Evolutionary conservation across 2,113 vertebrate species (phyloP).

Genomic region (Charadrius vociferus): DNA sequence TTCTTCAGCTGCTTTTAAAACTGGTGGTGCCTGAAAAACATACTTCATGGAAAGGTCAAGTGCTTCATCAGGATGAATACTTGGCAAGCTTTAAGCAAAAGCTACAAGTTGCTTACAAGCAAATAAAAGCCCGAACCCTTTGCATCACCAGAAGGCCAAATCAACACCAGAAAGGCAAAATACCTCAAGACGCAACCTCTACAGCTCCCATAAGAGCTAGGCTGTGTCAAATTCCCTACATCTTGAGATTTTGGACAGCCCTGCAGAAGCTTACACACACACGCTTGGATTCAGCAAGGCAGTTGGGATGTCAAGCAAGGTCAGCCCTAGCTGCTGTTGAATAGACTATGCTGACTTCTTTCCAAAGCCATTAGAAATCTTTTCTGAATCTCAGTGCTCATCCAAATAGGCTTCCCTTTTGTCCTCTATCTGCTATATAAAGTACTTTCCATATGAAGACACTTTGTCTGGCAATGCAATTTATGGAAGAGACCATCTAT

Average conservation of each 20-base stretch:
- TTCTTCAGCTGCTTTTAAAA: not conserved
- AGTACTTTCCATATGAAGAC: conserved; percentile 17
- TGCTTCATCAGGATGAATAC: not conserved
- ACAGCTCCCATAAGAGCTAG: not conserved
- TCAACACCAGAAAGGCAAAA: not conserved
- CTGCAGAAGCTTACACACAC: not conserved
- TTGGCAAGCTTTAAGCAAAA: not conserved
- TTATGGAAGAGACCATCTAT: not conserved
- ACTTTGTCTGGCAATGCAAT: not conserved
- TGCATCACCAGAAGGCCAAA: not conserved
- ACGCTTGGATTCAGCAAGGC: not conserved
- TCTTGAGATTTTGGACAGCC: not conserved
- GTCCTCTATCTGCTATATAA: not conserved
- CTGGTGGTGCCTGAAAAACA: not conserved
- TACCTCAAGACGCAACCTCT: not conserved
- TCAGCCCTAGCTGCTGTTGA: not conserved
- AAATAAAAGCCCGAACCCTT: not conserved
- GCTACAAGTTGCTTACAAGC: not conserved
- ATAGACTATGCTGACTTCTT: not conserved
- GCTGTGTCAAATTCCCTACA: not conserved
- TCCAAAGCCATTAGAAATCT: not conserved
- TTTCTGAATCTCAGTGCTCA: not conserved
- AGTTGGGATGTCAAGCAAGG: not conserved
- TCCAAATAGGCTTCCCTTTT: not conserved
- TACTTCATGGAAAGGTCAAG: not conserved